These are phyloP conservation scores for Corapipo altera DNA, from an alignment of 2,113 vertebrate genomes.

Conservation along the genomic window DNA sequence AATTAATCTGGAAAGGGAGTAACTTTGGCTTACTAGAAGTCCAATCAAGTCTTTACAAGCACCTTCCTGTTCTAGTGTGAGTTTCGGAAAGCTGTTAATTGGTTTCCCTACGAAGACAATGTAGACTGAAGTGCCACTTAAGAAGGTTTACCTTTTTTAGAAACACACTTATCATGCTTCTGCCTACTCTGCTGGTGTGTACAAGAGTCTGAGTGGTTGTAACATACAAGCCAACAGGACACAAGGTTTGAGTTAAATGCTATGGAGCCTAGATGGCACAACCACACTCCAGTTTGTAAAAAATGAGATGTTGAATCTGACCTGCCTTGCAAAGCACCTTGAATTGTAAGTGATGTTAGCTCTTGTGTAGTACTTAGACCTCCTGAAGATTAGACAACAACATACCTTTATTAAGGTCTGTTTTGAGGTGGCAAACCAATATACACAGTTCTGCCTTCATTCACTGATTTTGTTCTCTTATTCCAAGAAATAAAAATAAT, in stretches of 20 bases:
- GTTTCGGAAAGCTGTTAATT: not conserved
- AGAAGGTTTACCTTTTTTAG: not conserved
- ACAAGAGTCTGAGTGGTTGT: not conserved
- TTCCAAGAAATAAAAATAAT: not conserved
- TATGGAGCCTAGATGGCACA: not conserved
- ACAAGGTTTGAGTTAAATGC: not conserved
- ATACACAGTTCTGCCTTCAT: not conserved
- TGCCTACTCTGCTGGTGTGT: not conserved
- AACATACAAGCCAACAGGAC: not conserved
- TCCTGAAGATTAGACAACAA: not conserved
- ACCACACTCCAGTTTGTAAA: not conserved
- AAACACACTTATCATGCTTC: not conserved
- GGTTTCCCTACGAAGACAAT: not conserved
- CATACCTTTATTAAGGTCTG: not conserved
- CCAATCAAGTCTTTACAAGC: not conserved
- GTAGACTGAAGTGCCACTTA: not conserved
- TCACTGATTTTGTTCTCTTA: not conserved
- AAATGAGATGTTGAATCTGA: not conserved
- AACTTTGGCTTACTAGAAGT: not conserved
- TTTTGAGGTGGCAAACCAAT: not conserved
- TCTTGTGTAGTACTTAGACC: not conserved
- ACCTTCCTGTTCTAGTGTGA: not conserved
- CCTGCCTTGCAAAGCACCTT: not conserved
- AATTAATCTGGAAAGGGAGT: not conserved
- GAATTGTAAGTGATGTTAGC: not conserved